These are phyloP conservation scores for Zaprionus lineosus DNA, from an alignment of 2,888 invertebrate species.

Conservation along the genomic window DNA sequence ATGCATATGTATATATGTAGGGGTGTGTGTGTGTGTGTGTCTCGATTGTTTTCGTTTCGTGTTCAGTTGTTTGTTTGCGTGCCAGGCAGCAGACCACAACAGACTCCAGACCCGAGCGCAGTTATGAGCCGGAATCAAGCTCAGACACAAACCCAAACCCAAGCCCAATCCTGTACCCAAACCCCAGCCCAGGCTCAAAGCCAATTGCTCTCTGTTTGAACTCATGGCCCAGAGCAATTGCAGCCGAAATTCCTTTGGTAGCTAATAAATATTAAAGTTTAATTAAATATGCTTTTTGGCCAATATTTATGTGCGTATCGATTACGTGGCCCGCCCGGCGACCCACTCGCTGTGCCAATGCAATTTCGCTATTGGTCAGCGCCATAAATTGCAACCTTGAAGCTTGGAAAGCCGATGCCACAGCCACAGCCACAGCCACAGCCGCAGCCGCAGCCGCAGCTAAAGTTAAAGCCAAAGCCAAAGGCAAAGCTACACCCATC, in stretches of 20 bases:
- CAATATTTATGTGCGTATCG: conserved; percentile 72
- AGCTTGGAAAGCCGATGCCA: conserved; percentile 43
- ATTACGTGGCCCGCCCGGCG: conserved; percentile 40
- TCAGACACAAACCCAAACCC: conserved; percentile 2
- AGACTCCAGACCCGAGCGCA: conserved; percentile 26
- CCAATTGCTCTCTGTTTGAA: too few species aligned
- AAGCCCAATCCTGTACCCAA: conserved; percentile 3
- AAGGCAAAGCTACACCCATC: too few species aligned
- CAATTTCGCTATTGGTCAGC: conserved; percentile 76
- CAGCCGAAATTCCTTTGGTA: conserved; percentile 69
- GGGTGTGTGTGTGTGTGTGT: conserved; percentile 9
- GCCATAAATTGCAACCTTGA: conserved; percentile 77
- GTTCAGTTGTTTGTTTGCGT: conserved; percentile 59
- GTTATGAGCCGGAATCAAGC: conserved; percentile 4
- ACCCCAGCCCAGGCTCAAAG: conserved; percentile 16
- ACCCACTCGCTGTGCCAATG: conserved; percentile 42
- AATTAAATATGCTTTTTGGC: conserved; percentile 73
- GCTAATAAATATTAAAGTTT: conserved; percentile 79
- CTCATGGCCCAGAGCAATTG: conserved; percentile 53
- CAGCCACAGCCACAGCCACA: conserved; percentile 46
- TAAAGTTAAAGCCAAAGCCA: conserved; percentile 25
- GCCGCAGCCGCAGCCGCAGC: conserved; percentile 47
- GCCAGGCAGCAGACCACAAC: conserved; percentile 38
- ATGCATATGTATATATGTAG: conserved; percentile 4
- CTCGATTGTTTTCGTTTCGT: conserved; percentile 42